Evolutionary conservation across 30 jellyfish, hydroid and myxozoan species (phyloP), one percentile per base, ranked within the genome.

Genomic region (Haliclystus octoradiatus): DNA sequence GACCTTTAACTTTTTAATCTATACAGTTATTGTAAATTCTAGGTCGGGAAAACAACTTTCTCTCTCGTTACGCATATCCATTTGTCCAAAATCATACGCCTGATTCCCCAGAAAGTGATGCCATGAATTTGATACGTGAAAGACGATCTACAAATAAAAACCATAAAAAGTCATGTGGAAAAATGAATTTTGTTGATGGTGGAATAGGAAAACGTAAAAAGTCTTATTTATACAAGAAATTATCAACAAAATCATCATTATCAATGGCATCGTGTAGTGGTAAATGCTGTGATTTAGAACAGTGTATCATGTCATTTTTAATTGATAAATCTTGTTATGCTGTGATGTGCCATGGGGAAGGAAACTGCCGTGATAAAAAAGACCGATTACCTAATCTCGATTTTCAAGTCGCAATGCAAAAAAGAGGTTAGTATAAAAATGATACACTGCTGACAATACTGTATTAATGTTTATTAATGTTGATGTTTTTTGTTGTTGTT

Each of bases 261-360:
- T 62, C 76, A 23, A 28, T 88, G 75, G 31, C 57, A 0, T 66
- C 85, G 22, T 88, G 97, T 85, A 75, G 97, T 72, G 34, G 61
- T 49, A 80, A 65, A 30, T 88, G 97, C 62, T 88, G 97, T 72
- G 72, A 71, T 5, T 75, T 91, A 3, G 97, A 88, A 0, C 69
- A 70, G 46, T 88, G 97, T 46, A 84, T 88, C 25, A 51, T 88
- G 70, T 86, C 93, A 30, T 88, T 88, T 46, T 30, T 69, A 65
- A 72, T 88, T 29, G 93, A 69, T 40, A 65, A 63, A 1, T 73
- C 86, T 9, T 88, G 97, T 69, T 33, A 71, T 51, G 97, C 91
- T 64, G 84, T 88, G 2, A 26, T 81, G 66, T 88, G 97, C 63
- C 65, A 74, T 9, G 93, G 84, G 19, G 97, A 81, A 49, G 83